These are phyloP conservation scores for Dromococcyx pavoninus DNA, from an alignment of 2,797 vertebrate species.

Conservation along the genomic window DNA sequence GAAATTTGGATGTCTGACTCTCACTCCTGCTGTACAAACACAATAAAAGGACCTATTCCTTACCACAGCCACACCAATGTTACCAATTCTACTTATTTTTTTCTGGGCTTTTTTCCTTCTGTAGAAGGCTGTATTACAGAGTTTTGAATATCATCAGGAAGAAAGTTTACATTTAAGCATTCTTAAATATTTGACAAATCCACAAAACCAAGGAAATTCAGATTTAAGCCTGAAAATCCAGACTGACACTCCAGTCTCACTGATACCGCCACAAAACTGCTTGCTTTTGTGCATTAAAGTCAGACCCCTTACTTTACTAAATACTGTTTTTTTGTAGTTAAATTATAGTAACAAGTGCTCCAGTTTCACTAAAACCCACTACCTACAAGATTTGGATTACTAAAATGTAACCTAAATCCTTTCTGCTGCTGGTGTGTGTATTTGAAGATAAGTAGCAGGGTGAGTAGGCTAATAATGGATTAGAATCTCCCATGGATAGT, in stretches of 20 bases:
- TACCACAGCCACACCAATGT: fast-evolving
- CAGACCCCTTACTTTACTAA: constrained; percentile 18
- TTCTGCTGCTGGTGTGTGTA: constrained; percentile 49
- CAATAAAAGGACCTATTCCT: neutral
- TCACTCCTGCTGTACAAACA: fast-evolving
- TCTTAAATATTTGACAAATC: constrained; percentile 41
- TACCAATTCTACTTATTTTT: neutral
- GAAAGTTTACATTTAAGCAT: neutral
- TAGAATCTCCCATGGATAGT: constrained; percentile 48
- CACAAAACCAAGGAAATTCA: neutral
- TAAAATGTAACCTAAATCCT: constrained; percentile 63
- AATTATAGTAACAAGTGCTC: constrained; percentile 64
- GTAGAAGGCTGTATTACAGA: neutral
- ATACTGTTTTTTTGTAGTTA: neutral
- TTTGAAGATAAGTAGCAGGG: constrained; percentile 66
- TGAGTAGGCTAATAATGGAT: constrained; percentile 59
- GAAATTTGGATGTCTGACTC: fast-evolving
- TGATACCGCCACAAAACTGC: neutral
- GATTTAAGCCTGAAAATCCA: constrained; percentile 39
- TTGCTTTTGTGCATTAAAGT: constrained; percentile 2
- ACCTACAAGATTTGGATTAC: constrained; percentile 70
- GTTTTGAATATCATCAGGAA: neutral
- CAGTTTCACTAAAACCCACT: constrained; percentile 57
- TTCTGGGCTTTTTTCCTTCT: neutral
- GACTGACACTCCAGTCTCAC: constrained; percentile 10